Base-by-base conservation (phyloP, 2,797 vertebrate species). In the Chelonia mydas region DNA sequence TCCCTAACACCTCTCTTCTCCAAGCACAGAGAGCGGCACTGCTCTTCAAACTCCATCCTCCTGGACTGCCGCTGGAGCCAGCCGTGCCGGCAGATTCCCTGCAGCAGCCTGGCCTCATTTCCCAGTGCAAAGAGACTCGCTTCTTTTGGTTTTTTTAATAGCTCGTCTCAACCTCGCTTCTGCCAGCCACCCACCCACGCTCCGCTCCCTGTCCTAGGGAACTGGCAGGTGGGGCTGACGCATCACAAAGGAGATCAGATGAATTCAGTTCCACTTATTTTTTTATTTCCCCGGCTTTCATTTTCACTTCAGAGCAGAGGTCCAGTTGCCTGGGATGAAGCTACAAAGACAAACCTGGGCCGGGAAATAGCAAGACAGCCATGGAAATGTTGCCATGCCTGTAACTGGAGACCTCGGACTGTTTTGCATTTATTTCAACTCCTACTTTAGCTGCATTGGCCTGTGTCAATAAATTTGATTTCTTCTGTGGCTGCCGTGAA, bases 231-330 rank as follows among this genome's bases (percentile, higher is more conserved):
- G 94, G 94, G 93, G 92, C 59, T 72, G 94, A 94, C 10, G 89
- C 95, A 85, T 94, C 89, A 51, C 0, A 25, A 74, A 96, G 88
- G 50, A 96, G 95, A 97, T 97, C 96, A 96, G 93, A 97, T 95
- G 93, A 94, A 97, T 97, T 97, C 86, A 88, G 95, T 97, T 95
- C 94, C 92, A 45, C 1, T 16, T 51, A 3, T 78, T 92, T 91
- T 33, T 74, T 88, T 91, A 74, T 74, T 17, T 2, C 28, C 82
- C 45, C 11, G 37, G 94, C 95, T 97, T 97, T 96, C 94, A 97
- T 97, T 97, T 97, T 96, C 95, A 93, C 94, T 97, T 96, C 96
- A 97, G 97, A 97, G 95, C 96, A 97, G 94, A 97, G 96, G 97
- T 96, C 96, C 94, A 87, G 94, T 92, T 97, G 96, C 94, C 94